Conservation (phyloP, 2,888 invertebrate species). For the Zonitis immaculata region DNA sequence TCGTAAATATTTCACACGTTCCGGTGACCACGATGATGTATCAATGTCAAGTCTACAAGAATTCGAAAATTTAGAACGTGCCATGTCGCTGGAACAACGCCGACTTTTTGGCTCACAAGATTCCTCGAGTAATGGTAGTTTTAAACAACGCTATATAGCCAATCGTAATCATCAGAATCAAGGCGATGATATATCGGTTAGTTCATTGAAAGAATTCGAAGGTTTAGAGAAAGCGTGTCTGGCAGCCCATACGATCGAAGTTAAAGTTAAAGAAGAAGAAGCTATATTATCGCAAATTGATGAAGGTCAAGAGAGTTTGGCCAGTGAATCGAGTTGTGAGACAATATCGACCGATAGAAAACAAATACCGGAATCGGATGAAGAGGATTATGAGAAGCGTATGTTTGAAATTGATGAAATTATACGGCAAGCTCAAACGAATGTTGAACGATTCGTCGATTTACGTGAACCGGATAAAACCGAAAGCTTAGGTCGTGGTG, state of each 20-base stretch:
- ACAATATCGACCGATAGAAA: constrained; percentile 59
- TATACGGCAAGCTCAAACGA: constrained; percentile 61
- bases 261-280: constrained; percentile 80
- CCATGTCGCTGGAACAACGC: constrained; percentile 73
- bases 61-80: constrained; percentile 86
- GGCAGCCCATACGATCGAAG: constrained; percentile 77
- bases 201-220: constrained; percentile 90
- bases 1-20: constrained; percentile 74
- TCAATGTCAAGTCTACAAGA: constrained; percentile 92
- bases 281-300: constrained; percentile 60
- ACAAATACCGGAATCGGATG: constrained; percentile 53
- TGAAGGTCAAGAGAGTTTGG: constrained; percentile 51
- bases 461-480: constrained; percentile 56
- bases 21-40: constrained; percentile 86
- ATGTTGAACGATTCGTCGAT: constrained; percentile 60
- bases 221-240: constrained; percentile 83
- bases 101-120: constrained; percentile 72
- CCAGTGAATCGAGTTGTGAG: constrained; percentile 57
- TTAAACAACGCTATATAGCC: constrained; percentile 65
- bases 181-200: constrained; percentile 80
- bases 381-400: constrained; percentile 60
- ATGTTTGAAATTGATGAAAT: constrained; percentile 67
- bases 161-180: constrained; percentile 70
- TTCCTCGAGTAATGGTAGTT: constrained; percentile 75
- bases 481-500: constrained; percentile 51